Conservation (phyloP, 2,797 vertebrate genomes). For the Leptatherina wallacei region DNA sequence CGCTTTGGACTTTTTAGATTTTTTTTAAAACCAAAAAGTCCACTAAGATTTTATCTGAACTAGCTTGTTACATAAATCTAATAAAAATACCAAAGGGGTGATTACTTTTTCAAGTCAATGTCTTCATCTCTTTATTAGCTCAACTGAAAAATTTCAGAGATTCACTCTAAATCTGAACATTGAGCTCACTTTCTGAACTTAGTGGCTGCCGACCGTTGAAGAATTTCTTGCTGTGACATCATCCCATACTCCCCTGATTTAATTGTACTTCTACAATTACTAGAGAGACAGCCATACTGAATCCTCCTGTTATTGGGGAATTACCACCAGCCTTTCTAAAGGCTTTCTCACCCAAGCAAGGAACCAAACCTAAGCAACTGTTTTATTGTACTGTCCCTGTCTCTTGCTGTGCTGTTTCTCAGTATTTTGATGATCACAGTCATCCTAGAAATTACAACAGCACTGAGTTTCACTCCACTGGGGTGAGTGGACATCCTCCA, state of each 20-base stretch:
- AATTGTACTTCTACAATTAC: slow-evolving; percentile 8
- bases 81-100: too few relatives aligned
- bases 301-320: slow-evolving; percentile 19
- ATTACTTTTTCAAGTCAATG: background rate
- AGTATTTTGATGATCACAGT: slow-evolving; percentile 5
- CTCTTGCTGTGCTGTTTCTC: slow-evolving; percentile 9
- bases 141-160: slow-evolving; percentile 1
- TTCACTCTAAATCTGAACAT: slow-evolving; percentile 5
- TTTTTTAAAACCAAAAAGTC: too few relatives aligned
- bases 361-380: slow-evolving; percentile 13
- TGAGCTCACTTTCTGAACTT: slow-evolving; percentile 7
- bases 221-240: slow-evolving; percentile 24
- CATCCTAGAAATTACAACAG: slow-evolving; percentile 1
- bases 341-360: slow-evolving; percentile 5
- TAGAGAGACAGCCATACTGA: background rate
- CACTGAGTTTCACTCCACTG: background rate
- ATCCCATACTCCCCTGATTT: slow-evolving; percentile 8
- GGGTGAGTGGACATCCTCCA: background rate
- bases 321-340: slow-evolving; percentile 16
- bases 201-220: background rate
- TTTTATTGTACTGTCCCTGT: slow-evolving; percentile 5
- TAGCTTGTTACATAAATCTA: too few relatives aligned
- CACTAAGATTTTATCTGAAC: too few relatives aligned
- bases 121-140: background rate
- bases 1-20: too few relatives aligned